Conservation (phyloP, 2,797 vertebrate species). For the Yasuhikotakia modesta region DNA sequence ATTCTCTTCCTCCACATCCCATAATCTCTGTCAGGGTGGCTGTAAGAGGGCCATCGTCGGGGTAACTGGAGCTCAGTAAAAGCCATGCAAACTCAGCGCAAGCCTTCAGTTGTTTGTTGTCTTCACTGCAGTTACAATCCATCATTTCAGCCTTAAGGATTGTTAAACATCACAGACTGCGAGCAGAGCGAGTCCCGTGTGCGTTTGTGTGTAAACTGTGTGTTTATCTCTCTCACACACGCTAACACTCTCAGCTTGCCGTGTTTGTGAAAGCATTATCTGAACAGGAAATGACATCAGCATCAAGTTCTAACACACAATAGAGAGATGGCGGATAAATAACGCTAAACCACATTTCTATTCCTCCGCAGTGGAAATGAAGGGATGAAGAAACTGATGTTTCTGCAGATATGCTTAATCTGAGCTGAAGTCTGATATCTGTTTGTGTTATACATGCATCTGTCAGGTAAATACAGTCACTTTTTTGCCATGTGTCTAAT, state of each 20-base stretch:
- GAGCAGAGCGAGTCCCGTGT: background rate
- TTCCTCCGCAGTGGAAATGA: background rate
- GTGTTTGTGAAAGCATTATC: background rate
- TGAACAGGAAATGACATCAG: conserved; percentile 4
- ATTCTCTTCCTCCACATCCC: conserved; percentile 11
- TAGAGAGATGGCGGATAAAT: background rate
- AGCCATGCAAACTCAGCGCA: conserved; percentile 36
- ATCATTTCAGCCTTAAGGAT: conserved; percentile 1
- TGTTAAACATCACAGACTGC: conserved; percentile 1
- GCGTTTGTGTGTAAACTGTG: background rate
- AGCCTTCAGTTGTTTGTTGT: conserved; percentile 21
- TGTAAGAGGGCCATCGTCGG: background rate
- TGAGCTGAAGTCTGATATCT: background rate
- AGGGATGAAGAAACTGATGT: background rate
- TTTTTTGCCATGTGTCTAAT: background rate
- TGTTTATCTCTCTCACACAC: conserved; percentile 25
- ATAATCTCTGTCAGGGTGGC: background rate
- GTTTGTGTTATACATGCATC: background rate
- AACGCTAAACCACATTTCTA: background rate
- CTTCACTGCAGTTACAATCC: background rate
- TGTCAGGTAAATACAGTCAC: background rate
- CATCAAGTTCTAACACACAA: background rate
- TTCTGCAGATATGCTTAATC: background rate
- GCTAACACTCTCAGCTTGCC: background rate
- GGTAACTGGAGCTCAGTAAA: conserved; percentile 25